Evolutionary conservation across 2,888 invertebrate species (phyloP), one percentile per base, ranked within the genome.

Genomic region (Dione vanillae): DNA sequence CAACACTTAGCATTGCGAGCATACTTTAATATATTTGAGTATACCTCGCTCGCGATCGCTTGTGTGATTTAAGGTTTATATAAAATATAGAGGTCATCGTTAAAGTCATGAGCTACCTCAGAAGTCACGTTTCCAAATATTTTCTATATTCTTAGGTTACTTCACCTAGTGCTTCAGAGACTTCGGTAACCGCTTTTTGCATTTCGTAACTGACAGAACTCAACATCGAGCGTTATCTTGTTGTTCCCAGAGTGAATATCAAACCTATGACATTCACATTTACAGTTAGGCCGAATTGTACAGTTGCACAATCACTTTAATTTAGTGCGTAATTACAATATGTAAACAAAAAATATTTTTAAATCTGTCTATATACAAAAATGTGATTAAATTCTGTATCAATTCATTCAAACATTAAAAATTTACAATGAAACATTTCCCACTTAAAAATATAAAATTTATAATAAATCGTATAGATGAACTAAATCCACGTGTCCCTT

Each of bases 11-110:
- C 45, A 35, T 52, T 16, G 35, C 47, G 67, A 67, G 7, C 65
- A 70, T 52, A 20, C 61, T 74, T 65, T 72, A 71, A 51, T 72
- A 69, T 61, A 40, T 58, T 65, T 10, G 10, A 35, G 68, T n/a
- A n/a, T n/a, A n/a, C n/a, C 41, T 9, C 27, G 12, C 1, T 19
- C 20, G 11, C 37, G n/a, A 35, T 35, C n/a, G 9, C 14, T 35
- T n/a, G 9, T 51, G 10, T 51, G 9, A 49, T 49, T 16, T 52
- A 14, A 0, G 35, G 9, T n/a, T 35, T n/a, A 54, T n/a, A 35
- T 10, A 27, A 11, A 8, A 54, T 27, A n/a, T 8, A 35, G 51
- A 27, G 9, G 9, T 52, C 27, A 35, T 0, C 27, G 52, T 52
- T 9, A 0, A 52, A 52, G 14, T 27, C n/a, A 2, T 27, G 19